phyloP scores from a whole-genome alignment of 1,140 invertebrate genomes.

The Philaenus spumarius region DNA sequence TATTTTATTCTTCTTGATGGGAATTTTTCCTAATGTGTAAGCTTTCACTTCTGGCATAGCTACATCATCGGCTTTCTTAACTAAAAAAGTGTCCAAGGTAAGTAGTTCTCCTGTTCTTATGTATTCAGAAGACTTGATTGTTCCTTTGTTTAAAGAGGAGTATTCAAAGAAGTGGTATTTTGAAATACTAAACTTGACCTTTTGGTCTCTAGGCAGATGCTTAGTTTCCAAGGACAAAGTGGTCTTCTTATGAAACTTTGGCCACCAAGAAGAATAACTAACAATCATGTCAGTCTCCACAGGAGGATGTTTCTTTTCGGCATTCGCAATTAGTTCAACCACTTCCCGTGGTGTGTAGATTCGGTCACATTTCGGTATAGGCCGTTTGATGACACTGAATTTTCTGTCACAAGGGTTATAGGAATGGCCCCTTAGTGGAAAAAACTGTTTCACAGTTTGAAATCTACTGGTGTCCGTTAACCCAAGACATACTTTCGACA shows the following conservation, averaged over 20 bases:
- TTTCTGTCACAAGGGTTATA: constrained; percentile 34
- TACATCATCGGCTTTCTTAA: too few relatives aligned
- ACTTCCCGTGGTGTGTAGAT: constrained; percentile 26
- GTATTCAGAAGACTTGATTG: neutral
- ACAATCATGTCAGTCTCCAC: neutral
- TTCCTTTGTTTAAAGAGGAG: neutral
- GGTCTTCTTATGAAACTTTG: neutral
- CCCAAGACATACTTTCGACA: constrained; percentile 26
- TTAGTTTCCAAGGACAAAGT: neutral
- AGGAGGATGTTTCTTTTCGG: neutral
- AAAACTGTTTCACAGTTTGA: constrained; percentile 31
- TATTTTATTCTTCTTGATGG: too few relatives aligned
- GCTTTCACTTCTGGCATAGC: too few relatives aligned
- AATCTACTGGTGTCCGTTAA: constrained; percentile 23
- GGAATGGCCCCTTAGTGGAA: constrained; percentile 35
- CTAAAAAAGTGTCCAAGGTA: too few relatives aligned
- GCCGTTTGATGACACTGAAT: constrained; percentile 31
- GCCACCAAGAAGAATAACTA: neutral
- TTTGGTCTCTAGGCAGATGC: neutral
- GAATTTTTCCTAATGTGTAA: too few relatives aligned
- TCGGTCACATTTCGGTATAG: constrained; percentile 22
- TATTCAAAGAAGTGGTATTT: neutral
- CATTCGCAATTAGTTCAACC: neutral
- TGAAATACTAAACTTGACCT: neutral
- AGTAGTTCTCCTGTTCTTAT: neutral